Percentiles rank a stretch among this genome's conserved stretches.
Evolutionary conservation across 2,113 vertebrate species (phyloP).

Genomic region (Pseudorectes ferrugineus): DNA sequence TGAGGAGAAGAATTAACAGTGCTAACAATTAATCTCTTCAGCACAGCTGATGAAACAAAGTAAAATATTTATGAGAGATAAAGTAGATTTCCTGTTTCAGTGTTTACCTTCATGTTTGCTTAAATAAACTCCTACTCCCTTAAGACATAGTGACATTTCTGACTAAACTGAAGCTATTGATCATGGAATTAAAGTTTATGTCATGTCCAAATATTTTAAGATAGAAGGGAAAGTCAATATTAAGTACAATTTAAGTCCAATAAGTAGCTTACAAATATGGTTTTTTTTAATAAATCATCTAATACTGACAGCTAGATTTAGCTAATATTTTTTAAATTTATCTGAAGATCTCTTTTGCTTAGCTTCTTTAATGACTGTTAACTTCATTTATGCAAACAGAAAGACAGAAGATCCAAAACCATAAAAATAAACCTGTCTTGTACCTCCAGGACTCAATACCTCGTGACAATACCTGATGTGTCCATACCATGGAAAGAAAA

Average conservation of each 20-base stretch:
- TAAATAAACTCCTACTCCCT: not conserved
- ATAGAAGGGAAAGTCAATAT: not conserved
- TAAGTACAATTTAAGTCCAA: not conserved
- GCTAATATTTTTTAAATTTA: not conserved
- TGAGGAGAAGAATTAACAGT: not conserved
- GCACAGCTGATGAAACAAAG: not conserved
- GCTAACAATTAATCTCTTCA: not conserved
- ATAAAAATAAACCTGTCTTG: not conserved
- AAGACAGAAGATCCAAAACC: not conserved
- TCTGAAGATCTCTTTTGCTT: not conserved
- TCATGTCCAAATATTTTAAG: slow-evolving; percentile 14
- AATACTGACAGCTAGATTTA: not conserved
- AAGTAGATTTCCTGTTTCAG: not conserved
- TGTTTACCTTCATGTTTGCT: not conserved
- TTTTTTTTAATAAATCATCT: not conserved
- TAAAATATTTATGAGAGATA: slow-evolving; percentile 10
- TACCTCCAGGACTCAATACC: not conserved
- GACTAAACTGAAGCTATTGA: not conserved
- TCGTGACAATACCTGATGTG: accelerated
- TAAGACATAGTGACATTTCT: slow-evolving; percentile 19
- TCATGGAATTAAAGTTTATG: slow-evolving; percentile 22
- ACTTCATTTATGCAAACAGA: not conserved
- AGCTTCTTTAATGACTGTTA: not conserved
- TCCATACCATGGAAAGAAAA: not conserved
- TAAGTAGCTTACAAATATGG: not conserved